Conservation (phyloP, 2,888 invertebrate species). For the Pyrocoelia pectoralis region DNA sequence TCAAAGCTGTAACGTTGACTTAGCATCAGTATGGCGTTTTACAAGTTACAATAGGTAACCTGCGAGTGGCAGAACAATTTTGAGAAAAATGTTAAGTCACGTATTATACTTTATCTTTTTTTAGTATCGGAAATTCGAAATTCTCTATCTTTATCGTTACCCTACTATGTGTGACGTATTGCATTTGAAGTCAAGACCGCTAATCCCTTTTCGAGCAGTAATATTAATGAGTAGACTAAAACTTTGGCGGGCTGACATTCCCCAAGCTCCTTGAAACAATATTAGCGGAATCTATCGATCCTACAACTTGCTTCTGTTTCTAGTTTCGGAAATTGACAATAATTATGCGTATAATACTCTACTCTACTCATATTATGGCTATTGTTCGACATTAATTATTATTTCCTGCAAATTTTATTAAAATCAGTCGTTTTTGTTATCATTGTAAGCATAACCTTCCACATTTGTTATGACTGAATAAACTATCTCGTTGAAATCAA, state of each 20-base stretch:
- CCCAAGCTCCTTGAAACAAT: conserved; percentile 46
- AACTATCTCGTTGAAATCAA: too few relatives aligned
- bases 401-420: too few relatives aligned
- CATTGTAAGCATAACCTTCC: too few relatives aligned
- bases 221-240: conserved; percentile 52
- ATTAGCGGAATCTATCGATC: conserved; percentile 48
- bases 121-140: not conserved
- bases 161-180: conserved; percentile 33
- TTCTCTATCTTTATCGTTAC: conserved; percentile 4
- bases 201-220: conserved; percentile 51
- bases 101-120: conserved; percentile 12
- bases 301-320: conserved; percentile 33
- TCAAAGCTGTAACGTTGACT: conserved; percentile 42
- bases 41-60: conserved; percentile 45
- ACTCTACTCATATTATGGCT: conserved; percentile 20
- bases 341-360: conserved; percentile 32
- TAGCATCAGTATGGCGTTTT: conserved; percentile 41
- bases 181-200: conserved; percentile 46
- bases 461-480: too few relatives aligned
- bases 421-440: too few relatives aligned
- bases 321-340: conserved; percentile 35
- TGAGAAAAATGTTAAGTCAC: conserved; percentile 9
- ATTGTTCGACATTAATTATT: too few relatives aligned
- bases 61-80: conserved; percentile 39
- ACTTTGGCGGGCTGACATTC: conserved; percentile 47